Evolutionary conservation across 1,140 invertebrate species (phyloP), one percentile per base, ranked within the genome.

Genomic region (Lepidotrigona ventralis): DNA sequence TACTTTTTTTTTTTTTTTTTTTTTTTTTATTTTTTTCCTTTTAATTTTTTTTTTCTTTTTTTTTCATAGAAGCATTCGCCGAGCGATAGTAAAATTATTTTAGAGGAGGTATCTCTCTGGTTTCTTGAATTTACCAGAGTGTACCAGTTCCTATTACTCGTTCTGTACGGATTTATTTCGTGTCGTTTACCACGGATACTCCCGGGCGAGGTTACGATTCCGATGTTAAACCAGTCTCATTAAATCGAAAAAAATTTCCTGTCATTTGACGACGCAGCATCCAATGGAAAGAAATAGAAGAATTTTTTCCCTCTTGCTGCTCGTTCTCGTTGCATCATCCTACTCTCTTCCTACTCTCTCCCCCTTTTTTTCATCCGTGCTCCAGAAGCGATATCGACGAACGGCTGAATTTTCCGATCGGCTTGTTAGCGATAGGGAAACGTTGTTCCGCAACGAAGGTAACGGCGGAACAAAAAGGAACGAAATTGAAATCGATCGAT

Each of bases 351-450:
- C 17, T 39, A 11, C 39, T 53, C n/a, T 19, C 12, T 26, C 29
- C 17, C 17, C 53, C 1, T 58, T 21, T n/a, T 12, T 56, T 21
- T 26, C 19, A 23, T 54, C 64, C 17, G 33, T 29, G 21, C 33
- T 9, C 12, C 14, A 64, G 53, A n/a, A 64, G 9, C 58, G 58
- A 81, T 81, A 81, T 81, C 79, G 79, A 74, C 56, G 79, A 81
- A 54, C 71, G 33, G 79, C 70, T 54, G 71, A 81, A 81, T 81
- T 81, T 81, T 81, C 71, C 71, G 69, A 81, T 81, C 79, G 70
- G 79, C 71, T 81, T 74, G 71, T 81, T 74, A 81, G 70, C 79
- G 71, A 81, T 81, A 74, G 70, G 71, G 51, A 81, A 81, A 81
- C 70, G 79, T 81, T 81, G 72, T 76, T 69, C 73, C 71, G 73